Evolutionary conservation across 2,113 vertebrate species (phyloP).

Genomic region (Bothrops jararaca): DNA sequence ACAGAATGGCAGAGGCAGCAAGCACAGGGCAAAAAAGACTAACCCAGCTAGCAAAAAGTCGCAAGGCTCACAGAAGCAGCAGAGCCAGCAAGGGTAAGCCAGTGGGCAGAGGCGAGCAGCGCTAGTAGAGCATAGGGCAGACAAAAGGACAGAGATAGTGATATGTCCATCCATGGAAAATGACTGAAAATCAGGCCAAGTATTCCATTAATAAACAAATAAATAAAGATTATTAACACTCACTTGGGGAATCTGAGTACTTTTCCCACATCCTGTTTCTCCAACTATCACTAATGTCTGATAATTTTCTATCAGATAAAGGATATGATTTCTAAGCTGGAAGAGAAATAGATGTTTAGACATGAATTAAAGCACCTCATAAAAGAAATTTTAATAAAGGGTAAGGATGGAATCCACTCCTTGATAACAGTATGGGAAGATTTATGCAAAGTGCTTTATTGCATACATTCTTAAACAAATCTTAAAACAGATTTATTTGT

Average conservation of each 20-base stretch:
- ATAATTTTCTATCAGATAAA: conserved; percentile 92
- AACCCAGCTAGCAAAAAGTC: neutral
- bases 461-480: neutral
- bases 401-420: neutral
- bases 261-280: conserved; percentile 97
- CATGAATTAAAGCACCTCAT: neutral
- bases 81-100: neutral
- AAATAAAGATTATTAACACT: conserved; percentile 33
- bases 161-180: neutral
- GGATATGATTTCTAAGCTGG: conserved; percentile 97
- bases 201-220: neutral
- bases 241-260: conserved; percentile 95
- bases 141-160: neutral
- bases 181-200: neutral
- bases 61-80: neutral
- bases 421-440: neutral
- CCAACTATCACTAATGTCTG: conserved; percentile 95
- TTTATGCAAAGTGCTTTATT: neutral
- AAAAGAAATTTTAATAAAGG: neutral
- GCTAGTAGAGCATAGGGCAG: neutral
- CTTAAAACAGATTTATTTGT: neutral
- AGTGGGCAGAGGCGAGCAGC: neutral
- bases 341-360: conserved; percentile 48
- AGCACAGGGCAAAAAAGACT: neutral
- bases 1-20: neutral